Evolutionary conservation across 2,888 invertebrate species (phyloP).

Genomic region (Oxycera nigricornis): DNA sequence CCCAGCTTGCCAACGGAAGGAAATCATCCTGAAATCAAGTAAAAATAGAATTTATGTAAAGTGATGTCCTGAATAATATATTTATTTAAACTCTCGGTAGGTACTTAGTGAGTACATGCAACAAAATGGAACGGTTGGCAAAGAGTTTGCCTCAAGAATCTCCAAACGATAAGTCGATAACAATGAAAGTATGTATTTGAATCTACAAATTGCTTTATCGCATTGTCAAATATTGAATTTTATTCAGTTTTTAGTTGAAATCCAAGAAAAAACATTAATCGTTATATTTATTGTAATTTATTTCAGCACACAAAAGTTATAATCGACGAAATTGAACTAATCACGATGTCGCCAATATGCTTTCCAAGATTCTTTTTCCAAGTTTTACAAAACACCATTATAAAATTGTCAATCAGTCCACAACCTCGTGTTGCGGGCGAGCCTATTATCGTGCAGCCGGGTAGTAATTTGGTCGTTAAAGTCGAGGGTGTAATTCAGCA

Average conservation of each 20-base stretch:
- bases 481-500: slow-evolving; percentile 92
- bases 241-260: neutral
- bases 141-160: slow-evolving; percentile 57
- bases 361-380: slow-evolving; percentile 85
- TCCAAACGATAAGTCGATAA: slow-evolving; percentile 58
- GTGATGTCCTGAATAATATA: neutral
- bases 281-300: too few species aligned
- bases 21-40: slow-evolving; percentile 60
- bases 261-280: neutral
- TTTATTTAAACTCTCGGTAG: slow-evolving; percentile 32
- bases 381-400: slow-evolving; percentile 80
- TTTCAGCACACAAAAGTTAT: slow-evolving; percentile 65
- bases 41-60: slow-evolving; percentile 26
- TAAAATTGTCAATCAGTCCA: slow-evolving; percentile 82
- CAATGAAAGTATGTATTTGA: slow-evolving; percentile 52
- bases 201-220: too few species aligned
- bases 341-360: slow-evolving; percentile 70
- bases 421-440: slow-evolving; percentile 82
- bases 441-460: slow-evolving; percentile 81
- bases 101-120: slow-evolving; percentile 55
- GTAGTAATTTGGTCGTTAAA: slow-evolving; percentile 87
- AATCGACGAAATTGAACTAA: slow-evolving; percentile 68
- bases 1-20: slow-evolving; percentile 58
- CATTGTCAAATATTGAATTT: too few species aligned
- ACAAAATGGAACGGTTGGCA: slow-evolving; percentile 57